A percentile compares a stretch with the other conserved stretches of the same genome.
phyloP scores from a whole-genome alignment of 2,113 vertebrate genomes.

The Cyprinus carpio region DNA sequence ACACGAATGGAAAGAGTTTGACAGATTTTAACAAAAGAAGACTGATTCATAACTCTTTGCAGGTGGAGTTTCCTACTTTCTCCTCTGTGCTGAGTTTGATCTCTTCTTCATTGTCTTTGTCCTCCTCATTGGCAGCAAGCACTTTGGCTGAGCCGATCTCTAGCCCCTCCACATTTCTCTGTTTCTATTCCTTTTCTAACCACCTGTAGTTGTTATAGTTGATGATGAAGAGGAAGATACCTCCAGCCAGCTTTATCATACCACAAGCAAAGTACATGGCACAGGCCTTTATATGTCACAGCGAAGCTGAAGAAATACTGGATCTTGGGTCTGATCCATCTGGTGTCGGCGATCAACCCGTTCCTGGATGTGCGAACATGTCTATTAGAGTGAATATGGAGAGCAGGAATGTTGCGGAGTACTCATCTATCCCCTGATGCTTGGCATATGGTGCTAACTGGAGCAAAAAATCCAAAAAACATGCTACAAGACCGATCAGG shows the following conservation, averaged over 20 bases:
- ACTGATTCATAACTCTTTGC: neutral
- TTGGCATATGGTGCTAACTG: slow-evolving; percentile 82
- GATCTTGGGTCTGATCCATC: slow-evolving; percentile 77
- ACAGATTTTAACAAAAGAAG: neutral
- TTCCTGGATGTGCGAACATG: slow-evolving; percentile 75
- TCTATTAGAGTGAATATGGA: slow-evolving; percentile 77
- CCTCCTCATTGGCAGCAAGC: slow-evolving; percentile 43
- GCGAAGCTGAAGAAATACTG: slow-evolving; percentile 82
- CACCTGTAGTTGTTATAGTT: slow-evolving; percentile 82
- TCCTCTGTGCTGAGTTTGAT: slow-evolving; percentile 53
- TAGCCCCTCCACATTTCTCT: slow-evolving; percentile 46
- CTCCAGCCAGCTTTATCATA: slow-evolving; percentile 76
- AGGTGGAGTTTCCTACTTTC: neutral
- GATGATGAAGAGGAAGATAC: slow-evolving; percentile 83
- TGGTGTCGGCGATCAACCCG: slow-evolving; percentile 79
- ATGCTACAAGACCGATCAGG: slow-evolving; percentile 82
- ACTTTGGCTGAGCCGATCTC: slow-evolving; percentile 63
- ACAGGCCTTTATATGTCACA: slow-evolving; percentile 74
- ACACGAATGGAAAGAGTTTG: neutral
- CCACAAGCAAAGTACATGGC: slow-evolving; percentile 84
- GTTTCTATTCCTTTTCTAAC: slow-evolving; percentile 73
- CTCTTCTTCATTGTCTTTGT: slow-evolving; percentile 52
- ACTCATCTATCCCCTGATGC: slow-evolving; percentile 77
- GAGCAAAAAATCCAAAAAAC: slow-evolving; percentile 83
- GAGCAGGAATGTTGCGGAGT: slow-evolving; percentile 79